A percentile compares a stretch with the other conserved stretches of the same genome.
Evolutionary conservation across 2,113 vertebrate species (phyloP).

Genomic region (Choloepus hoffmanni): DNA sequence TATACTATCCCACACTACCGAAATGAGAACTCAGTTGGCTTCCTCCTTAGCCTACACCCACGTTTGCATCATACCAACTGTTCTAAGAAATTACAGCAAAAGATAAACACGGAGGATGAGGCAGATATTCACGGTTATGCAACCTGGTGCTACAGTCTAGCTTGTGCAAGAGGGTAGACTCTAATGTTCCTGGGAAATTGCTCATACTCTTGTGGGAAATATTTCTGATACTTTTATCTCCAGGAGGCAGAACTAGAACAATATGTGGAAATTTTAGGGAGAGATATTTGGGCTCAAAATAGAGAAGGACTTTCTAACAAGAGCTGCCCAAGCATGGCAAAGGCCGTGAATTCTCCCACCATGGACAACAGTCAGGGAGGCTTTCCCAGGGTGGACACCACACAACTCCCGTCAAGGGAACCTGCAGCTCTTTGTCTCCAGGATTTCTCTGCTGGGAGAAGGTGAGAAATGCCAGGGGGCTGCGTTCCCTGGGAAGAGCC

Average conservation of each 20-base stretch:
- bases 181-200: not conserved
- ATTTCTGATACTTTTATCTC: not conserved
- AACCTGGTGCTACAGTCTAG: rapidly evolving
- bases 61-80: rapidly evolving
- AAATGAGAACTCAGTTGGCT: rapidly evolving
- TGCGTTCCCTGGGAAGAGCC: not conserved
- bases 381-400: not conserved
- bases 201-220: not conserved
- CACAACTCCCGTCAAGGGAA: rapidly evolving
- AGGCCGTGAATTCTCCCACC: not conserved
- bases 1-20: rapidly evolving
- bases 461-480: not conserved
- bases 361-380: rapidly evolving
- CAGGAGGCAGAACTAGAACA: not conserved
- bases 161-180: too few relatives aligned
- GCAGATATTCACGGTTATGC: rapidly evolving
- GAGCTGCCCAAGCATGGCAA: rapidly evolving
- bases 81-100: not conserved
- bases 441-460: not conserved
- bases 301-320: not conserved
- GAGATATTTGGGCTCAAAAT: rapidly evolving
- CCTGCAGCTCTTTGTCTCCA: not conserved
- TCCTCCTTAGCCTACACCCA: not conserved
- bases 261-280: not conserved
- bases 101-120: rapidly evolving